These are phyloP conservation scores for Aplysia californica DNA, from an alignment of 1,140 invertebrate species.

Conservation along the genomic window DNA sequence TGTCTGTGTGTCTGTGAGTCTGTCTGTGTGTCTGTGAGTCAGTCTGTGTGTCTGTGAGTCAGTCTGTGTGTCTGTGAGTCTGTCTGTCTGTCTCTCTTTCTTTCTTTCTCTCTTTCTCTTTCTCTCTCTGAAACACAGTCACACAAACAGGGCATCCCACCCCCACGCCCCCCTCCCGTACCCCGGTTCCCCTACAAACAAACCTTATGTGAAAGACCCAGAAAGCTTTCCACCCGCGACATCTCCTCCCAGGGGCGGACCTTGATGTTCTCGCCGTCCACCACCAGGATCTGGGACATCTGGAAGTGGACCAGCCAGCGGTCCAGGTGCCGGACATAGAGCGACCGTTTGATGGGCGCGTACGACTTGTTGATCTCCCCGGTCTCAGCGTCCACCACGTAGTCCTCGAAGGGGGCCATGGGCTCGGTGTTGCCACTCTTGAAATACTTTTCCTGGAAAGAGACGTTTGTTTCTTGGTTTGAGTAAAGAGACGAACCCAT, in stretches of 20 bases:
- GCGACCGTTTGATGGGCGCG: constrained; percentile 81
- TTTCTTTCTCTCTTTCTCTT: too few species aligned
- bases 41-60: too few species aligned
- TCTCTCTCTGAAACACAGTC: too few species aligned
- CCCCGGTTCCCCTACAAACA: too few species aligned
- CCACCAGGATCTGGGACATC: constrained; percentile 82
- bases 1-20: too few species aligned
- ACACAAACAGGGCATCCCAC: too few species aligned
- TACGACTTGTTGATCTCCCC: constrained; percentile 51
- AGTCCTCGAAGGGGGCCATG: constrained; percentile 51
- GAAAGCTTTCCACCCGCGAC: constrained; percentile 79
- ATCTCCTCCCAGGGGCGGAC: constrained; percentile 87
- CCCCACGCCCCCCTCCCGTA: too few species aligned
- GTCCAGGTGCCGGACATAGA: constrained; percentile 84
- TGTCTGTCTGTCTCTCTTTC: too few species aligned
- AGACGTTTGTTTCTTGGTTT: too few species aligned
- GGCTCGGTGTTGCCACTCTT: background rate
- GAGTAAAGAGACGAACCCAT: too few species aligned
- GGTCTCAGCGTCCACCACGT: constrained; percentile 44
- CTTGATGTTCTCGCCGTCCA: constrained; percentile 88
- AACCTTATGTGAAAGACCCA: constrained; percentile 82
- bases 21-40: too few species aligned
- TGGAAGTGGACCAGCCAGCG: constrained; percentile 87
- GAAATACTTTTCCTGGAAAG: background rate
- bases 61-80: too few species aligned